Conservation (phyloP, 1,140 invertebrate genomes). For the Bicyclus anynana region DNA sequence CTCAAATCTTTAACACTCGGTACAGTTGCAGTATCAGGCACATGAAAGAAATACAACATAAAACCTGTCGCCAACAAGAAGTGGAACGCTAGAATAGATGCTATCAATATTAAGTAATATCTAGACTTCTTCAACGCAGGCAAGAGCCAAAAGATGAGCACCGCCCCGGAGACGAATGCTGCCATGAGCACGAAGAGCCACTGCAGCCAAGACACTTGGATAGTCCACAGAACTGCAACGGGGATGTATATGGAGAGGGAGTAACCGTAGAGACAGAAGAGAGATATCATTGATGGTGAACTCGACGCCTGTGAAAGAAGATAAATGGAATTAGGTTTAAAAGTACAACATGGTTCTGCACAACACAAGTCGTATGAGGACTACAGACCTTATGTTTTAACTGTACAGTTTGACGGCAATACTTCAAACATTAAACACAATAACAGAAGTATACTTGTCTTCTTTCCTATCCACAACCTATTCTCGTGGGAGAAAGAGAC, state of each 20-base stretch:
- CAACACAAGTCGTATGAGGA: too few species aligned
- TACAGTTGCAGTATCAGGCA: constrained; percentile 31
- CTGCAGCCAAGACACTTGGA: constrained; percentile 89
- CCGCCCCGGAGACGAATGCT: constrained; percentile 89
- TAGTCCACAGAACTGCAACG: constrained; percentile 95
- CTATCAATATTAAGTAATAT: constrained; percentile 82
- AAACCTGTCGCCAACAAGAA: constrained; percentile 90
- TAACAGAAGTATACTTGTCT: too few species aligned
- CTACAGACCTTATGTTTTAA: too few species aligned
- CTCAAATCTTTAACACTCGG: not conserved
- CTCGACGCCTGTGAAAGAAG: constrained; percentile 76
- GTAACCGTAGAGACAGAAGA: constrained; percentile 97
- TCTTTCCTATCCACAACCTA: too few species aligned
- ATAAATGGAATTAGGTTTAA: not conserved
- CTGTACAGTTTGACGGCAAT: too few species aligned
- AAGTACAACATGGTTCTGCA: too few species aligned
- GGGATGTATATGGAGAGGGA: constrained; percentile 96
- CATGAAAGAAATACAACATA: constrained; percentile 82
- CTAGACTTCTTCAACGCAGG: constrained; percentile 85
- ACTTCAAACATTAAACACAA: too few species aligned
- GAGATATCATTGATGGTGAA: constrained; percentile 84
- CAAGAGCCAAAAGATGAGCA: constrained; percentile 88
- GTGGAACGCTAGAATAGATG: constrained; percentile 85
- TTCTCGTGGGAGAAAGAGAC: too few species aligned
- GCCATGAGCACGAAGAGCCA: constrained; percentile 91